Base-by-base conservation (phyloP, 2,888 invertebrate species). In the Eustalomyia histrio region DNA sequence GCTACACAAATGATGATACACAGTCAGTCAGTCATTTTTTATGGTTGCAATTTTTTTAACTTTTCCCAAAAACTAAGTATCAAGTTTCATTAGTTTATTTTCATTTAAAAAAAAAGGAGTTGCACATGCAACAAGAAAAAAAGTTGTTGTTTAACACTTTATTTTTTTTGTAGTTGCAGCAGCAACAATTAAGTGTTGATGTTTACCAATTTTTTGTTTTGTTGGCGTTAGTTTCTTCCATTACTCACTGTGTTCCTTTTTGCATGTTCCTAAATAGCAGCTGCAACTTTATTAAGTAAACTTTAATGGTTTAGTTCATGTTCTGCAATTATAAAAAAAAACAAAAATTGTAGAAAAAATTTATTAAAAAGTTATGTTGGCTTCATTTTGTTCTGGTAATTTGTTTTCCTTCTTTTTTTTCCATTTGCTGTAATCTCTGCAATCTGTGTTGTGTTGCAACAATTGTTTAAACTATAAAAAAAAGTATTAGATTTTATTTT, bases 181-280 rank as follows among this genome's bases (percentile, higher is more conserved):
- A 65, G n/a, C 60, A 80, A 81, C 88, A 88, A 87, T 87, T 88
- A 87, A 88, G 88, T 89, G 87, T 87, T 87, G 88, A 88, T 89
- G 87, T 84, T 87, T 84, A 83, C 83, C 83, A 83, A 84, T 87
- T 87, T 87, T 86, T 85, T 84, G 33, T n/a, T 57, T 24, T 16
- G 39, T 39, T 39, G 39, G 1, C 6, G 3, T 2, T 35, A 2
- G 14, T 1, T 47, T 47, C 43, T n/a, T 47, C 43, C 43, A 47
- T 35, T 18, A 17, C 21, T 60, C 10, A n/a, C n/a, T n/a, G n/a
- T n/a, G n/a, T 63, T 67, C 21, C 16, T 21, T 16, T 29, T 7
- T 29, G 7, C 29, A 6, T 29, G 4, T 29, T 29, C 21, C 21
- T 55, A 24, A 24, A 71, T 21, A 55, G 21, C 84, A 84, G 80